Base-by-base conservation (phyloP, 2,888 invertebrate genomes). In the Ypsolopha sequella region DNA sequence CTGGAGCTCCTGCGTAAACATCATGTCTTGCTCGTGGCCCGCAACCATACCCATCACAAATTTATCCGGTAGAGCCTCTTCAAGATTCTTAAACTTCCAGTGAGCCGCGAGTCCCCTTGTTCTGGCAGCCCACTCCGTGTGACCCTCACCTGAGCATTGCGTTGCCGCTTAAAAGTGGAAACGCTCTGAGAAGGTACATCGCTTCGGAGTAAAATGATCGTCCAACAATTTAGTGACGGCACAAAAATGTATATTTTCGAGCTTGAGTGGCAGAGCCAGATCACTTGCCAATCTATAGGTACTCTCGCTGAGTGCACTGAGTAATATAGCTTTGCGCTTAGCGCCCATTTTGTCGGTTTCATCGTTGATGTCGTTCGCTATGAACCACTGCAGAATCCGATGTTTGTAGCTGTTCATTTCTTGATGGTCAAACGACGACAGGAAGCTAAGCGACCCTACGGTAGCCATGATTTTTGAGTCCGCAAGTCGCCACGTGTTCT, bases 21-120 rank as follows among this genome's bases (percentile, higher is more conserved):
- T 7, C 24, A 48, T 51, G 7, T 53, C 53, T 1, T 51, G 51
- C 36, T 53, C 53, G 9, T n/a, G 53, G n/a, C 53, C 53, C 8
- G 50, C 7, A 35, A n/a, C n/a, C 50, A 53, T 47, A 3, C 53
- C 53, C 50, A 50, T 53, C 13, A 53, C 48, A 36, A 53, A 53
- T 36, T 51, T 53, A 11, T 53, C 48, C 9, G 48, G 39, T 8
- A 53, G 48, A 4, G 46, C 41, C 10, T 53, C 53, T 41, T 53
- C 48, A 10, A 53, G 24, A 41, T 51, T 11, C 13, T 48, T 41
- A 43, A 53, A 53, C 14, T 11, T 36, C 24, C 53, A 53, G 34
- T 53, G 53, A n/a, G 53, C 53, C 6, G 53, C 53, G 11, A 52
- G 52, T 6, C 52, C 52, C 9, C 52, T 50, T 24, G 50, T 9